Percentiles rank a stretch among this genome's conserved stretches.
Evolutionary conservation across 2,888 invertebrate genomes (phyloP).

Genomic region (Dasysyrphus tricinctus): DNA sequence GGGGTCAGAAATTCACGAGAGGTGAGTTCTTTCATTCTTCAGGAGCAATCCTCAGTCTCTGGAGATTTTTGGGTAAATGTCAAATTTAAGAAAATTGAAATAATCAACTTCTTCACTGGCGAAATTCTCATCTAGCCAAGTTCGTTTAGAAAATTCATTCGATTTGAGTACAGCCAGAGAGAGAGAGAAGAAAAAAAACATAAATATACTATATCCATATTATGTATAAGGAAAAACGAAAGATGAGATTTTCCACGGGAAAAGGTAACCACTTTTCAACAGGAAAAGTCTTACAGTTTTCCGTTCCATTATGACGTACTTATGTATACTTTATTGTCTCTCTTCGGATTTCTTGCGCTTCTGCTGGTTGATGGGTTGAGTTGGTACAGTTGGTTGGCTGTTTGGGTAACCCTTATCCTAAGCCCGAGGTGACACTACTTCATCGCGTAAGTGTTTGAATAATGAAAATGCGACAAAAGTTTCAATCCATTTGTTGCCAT

Average conservation of each 20-base stretch:
- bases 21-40: too few relatives aligned
- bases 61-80: too few relatives aligned
- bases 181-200: neutral
- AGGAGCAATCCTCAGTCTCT: too few relatives aligned
- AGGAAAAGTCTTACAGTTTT: constrained; percentile 65
- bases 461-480: constrained; percentile 73
- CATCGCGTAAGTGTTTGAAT: constrained; percentile 71
- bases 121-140: neutral
- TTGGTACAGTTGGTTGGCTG: neutral
- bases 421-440: constrained; percentile 55
- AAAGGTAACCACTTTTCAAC: constrained; percentile 71
- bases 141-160: constrained; percentile 3
- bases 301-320: constrained; percentile 63
- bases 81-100: neutral
- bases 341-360: constrained; percentile 12
- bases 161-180: neutral
- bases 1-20: too few relatives aligned
- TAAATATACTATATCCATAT: neutral
- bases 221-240: constrained; percentile 20
- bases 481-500: constrained; percentile 60
- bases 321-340: constrained; percentile 53
- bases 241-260: constrained; percentile 56
- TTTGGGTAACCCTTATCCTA: constrained; percentile 20
- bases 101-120: neutral
- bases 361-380: neutral